Base-by-base conservation (phyloP, 2,113 vertebrate species). In the Pelecanus crispus region DNA sequence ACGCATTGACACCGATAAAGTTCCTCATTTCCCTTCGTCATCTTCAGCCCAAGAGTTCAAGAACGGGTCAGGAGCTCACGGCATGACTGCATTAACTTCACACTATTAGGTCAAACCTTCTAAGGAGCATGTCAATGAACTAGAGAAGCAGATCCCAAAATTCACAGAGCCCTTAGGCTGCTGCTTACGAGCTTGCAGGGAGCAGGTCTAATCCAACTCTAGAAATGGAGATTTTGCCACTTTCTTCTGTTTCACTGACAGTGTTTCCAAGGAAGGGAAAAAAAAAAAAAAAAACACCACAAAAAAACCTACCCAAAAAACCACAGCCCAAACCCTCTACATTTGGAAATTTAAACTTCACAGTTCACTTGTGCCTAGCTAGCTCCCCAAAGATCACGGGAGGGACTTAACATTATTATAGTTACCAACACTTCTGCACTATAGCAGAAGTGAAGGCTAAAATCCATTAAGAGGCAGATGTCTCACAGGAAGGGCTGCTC, bases 391-490 rank as follows among this genome's bases (percentile, higher is more conserved):
- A 81, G 42, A 91, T 38, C 38, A 55, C 0, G 10, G n/a, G 31
- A 84, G 14, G 55, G 80, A 67, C n/a, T 78, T 32, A 6, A 26
- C 4, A 1, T 71, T 92, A 63, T 88, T 63, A 71, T 0, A 6
- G 77, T 70, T 75, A 86, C 86, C 89, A 86, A 71, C 6, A 20
- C 80, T 44, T 19, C 45, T 19, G 59, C n/a, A 13, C 40, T 40
- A 40, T 0, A 73, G 86, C 71, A 92, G 61, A 86, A 95, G 61
- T 11, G 22, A 89, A 81, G 78, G 68, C 89, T 89, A 40, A 95
- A 94, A 95, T 21, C 77, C 94, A 92, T 89, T 84, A 84, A 81
- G 91, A 95, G 83, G 89, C 95, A 96, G 95, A 92, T 95, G 95
- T 95, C 94, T 91, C 86, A 29, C 93, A 97, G 93, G 89, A 95